A percentile compares a stretch with the other conserved stretches of the same genome.
Conservation (phyloP, 2,888 invertebrate genomes). For the Ypsolopha sequella region DNA sequence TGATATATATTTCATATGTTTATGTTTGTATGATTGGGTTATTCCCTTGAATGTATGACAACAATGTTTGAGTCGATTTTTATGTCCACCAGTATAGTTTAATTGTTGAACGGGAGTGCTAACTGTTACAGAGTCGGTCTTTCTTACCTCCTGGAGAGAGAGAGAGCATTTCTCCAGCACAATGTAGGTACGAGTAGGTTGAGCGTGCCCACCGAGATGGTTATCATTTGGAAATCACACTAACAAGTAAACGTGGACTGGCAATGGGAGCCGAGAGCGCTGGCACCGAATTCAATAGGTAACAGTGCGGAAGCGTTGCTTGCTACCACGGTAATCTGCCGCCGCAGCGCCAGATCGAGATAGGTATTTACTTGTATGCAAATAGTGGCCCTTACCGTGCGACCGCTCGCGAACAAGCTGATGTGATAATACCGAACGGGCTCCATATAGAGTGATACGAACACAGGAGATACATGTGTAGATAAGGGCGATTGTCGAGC, state of each 20-base stretch:
- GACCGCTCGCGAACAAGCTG: constrained; percentile 44
- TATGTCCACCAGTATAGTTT: too few species aligned
- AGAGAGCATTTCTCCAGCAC: too few species aligned
- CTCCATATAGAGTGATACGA: constrained; percentile 63
- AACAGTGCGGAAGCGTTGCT: constrained; percentile 45
- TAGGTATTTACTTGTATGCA: constrained; percentile 61
- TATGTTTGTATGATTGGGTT: too few species aligned
- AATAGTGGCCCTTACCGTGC: constrained; percentile 59
- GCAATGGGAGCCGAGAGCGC: constrained; percentile 45
- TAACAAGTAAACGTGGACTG: constrained; percentile 55
- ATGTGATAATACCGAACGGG: constrained; percentile 61
- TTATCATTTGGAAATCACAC: constrained; percentile 58
- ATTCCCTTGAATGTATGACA: too few species aligned
- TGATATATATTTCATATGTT: too few species aligned
- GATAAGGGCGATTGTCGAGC: constrained; percentile 45
- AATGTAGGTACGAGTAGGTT: constrained; percentile 10
- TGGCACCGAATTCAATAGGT: constrained; percentile 54
- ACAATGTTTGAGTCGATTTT: too few species aligned
- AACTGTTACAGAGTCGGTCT: too few species aligned
- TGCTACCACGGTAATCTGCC: constrained; percentile 47
- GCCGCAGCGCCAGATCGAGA: constrained; percentile 51
- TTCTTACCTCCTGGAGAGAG: too few species aligned
- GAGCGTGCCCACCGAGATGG: constrained; percentile 33
- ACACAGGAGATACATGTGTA: constrained; percentile 53
- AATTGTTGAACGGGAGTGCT: too few species aligned